These are phyloP conservation scores for Thryonomys swinderianus DNA, from an alignment of 2,113 vertebrate species.

Conservation along the genomic window DNA sequence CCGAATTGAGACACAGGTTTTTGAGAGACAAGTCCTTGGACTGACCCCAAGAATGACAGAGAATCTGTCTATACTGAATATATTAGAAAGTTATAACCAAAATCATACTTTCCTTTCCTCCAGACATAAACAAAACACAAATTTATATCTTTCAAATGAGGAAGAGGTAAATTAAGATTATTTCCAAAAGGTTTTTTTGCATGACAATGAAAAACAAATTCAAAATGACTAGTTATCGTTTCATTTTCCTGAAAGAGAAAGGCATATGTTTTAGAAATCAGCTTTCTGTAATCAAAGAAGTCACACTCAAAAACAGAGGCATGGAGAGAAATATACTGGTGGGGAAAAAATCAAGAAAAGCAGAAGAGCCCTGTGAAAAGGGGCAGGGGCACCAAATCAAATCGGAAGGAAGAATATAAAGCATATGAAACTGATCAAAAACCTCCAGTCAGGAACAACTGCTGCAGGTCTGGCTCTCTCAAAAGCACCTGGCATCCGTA, in stretches of 20 bases:
- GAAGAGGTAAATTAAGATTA: background rate
- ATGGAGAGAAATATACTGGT: background rate
- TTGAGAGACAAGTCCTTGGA: background rate
- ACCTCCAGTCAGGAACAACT: background rate
- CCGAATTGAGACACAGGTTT: background rate
- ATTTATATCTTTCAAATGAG: slow-evolving; percentile 4
- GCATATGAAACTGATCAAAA: background rate
- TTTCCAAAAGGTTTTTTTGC: background rate
- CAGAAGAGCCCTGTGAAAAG: background rate
- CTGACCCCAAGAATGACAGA: background rate
- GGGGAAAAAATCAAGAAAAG: background rate
- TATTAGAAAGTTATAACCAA: background rate
- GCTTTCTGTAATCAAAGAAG: background rate
- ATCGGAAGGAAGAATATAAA: background rate
- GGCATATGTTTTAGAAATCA: background rate
- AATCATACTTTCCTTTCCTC: background rate
- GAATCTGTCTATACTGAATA: background rate
- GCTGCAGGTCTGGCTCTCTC: background rate
- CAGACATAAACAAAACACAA: background rate
- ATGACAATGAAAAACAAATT: background rate
- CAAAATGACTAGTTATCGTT: background rate
- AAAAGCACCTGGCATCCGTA: background rate
- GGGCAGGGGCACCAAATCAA: too few species aligned
- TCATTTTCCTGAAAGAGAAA: background rate
- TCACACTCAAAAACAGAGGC: background rate